Evolutionary conservation across 2,888 invertebrate species (phyloP).

Genomic region (Dryobota labecula): DNA sequence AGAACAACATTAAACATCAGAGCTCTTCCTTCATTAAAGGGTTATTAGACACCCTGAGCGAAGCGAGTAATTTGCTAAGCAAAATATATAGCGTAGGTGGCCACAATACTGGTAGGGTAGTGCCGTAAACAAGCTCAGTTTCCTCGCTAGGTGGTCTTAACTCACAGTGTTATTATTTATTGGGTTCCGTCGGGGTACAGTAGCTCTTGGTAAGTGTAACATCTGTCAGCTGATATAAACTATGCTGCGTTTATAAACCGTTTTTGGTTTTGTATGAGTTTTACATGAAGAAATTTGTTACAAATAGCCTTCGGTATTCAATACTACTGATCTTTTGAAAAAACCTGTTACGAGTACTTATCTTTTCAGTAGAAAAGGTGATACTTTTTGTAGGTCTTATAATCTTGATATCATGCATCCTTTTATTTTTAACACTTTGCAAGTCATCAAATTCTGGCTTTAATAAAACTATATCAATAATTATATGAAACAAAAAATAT

Average conservation of each 20-base stretch:
- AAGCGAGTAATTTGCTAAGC: slow-evolving; percentile 89
- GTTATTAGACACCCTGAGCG: slow-evolving; percentile 88
- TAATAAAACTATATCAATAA: neutral
- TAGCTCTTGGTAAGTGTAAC: slow-evolving; percentile 79
- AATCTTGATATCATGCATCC: neutral
- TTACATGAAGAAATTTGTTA: neutral
- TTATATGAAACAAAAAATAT: neutral
- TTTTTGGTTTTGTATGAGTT: slow-evolving; percentile 53
- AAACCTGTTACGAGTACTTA: no score
- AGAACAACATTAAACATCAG: slow-evolving; percentile 65
- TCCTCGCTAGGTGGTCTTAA: slow-evolving; percentile 89
- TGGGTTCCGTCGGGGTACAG: slow-evolving; percentile 81
- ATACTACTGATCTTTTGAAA: neutral
- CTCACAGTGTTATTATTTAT: slow-evolving; percentile 89
- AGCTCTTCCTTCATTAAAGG: slow-evolving; percentile 86
- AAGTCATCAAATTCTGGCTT: neutral
- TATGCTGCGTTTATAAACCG: slow-evolving; percentile 59
- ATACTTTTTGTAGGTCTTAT: no score
- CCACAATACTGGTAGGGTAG: slow-evolving; percentile 84
- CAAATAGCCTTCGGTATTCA: neutral
- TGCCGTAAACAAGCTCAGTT: slow-evolving; percentile 86
- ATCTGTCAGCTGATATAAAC: slow-evolving; percentile 74
- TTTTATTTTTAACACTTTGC: neutral
- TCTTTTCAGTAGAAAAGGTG: neutral
- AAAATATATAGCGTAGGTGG: slow-evolving; percentile 89